Percentiles rank a stretch among this genome's conserved stretches.
Conservation (phyloP, 1,140 invertebrate species). For the Pygmarrhopalites habei region DNA sequence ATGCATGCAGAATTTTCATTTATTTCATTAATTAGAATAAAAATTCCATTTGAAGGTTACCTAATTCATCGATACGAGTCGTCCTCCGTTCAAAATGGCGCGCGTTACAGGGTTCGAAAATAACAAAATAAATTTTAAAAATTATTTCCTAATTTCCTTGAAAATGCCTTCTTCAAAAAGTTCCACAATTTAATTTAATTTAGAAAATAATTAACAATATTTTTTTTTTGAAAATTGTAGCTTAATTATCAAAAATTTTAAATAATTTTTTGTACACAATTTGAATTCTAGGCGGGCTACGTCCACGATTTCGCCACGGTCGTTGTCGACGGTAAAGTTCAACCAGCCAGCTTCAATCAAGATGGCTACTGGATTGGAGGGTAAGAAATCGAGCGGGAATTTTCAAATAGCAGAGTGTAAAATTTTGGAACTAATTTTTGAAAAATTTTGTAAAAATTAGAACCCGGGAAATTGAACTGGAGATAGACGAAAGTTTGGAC, state of each 20-base stretch:
- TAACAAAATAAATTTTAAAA: neutral
- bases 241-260: neutral
- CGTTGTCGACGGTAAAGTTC: slow-evolving; percentile 45
- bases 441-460: slow-evolving; percentile 22
- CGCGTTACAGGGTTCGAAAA: neutral
- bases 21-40: too few species aligned
- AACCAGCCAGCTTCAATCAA: slow-evolving; percentile 42
- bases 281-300: slow-evolving; percentile 42
- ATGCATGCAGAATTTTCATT: too few species aligned
- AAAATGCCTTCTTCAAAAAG: slow-evolving; percentile 9
- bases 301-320: slow-evolving; percentile 52
- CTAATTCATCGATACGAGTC: slow-evolving; percentile 43
- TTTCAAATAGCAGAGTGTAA: neutral
- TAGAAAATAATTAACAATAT: neutral
- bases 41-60: too few species aligned
- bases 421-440: neutral
- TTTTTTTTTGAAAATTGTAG: neutral
- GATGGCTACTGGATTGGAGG: slow-evolving; percentile 45
- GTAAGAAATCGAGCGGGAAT: slow-evolving; percentile 28
- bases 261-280: neutral
- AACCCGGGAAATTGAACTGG: slow-evolving; percentile 19
- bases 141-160: slow-evolving; percentile 30
- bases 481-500: slow-evolving; percentile 26
- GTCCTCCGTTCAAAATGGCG: slow-evolving; percentile 13
- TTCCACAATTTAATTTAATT: neutral